phyloP scores from a whole-genome alignment of 2,797 vertebrate genomes.

The Natrix natrix region DNA sequence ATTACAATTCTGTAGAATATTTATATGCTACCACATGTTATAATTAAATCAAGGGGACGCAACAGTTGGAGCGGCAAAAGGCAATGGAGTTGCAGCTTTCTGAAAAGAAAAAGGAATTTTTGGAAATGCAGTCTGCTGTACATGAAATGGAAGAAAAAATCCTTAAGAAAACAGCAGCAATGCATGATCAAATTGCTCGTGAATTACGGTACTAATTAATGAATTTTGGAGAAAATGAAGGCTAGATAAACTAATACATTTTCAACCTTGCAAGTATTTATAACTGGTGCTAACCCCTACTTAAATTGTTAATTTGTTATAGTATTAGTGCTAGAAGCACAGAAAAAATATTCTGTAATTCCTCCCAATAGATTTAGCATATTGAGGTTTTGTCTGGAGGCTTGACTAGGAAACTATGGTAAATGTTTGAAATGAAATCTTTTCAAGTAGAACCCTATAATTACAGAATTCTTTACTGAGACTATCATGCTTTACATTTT shows the following conservation, averaged over 20 bases:
- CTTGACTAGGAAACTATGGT: not conserved
- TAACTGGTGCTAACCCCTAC: not conserved
- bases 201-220: not conserved
- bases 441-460: not conserved
- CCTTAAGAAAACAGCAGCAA: slow-evolving; percentile 28
- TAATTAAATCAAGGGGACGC: slow-evolving; percentile 34
- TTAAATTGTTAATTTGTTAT: not conserved
- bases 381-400: not conserved
- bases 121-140: slow-evolving; percentile 39
- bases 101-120: slow-evolving; percentile 37
- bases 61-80: slow-evolving; percentile 36
- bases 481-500: not conserved
- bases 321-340: not conserved
- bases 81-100: slow-evolving; percentile 1
- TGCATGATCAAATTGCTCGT: slow-evolving; percentile 13
- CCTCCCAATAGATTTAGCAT: not conserved
- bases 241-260: not conserved
- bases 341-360: not conserved
- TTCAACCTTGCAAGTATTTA: not conserved
- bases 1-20: not conserved
- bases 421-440: not conserved
- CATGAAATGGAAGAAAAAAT: slow-evolving; percentile 36
- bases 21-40: slow-evolving; percentile 4
- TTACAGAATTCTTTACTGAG: not conserved
- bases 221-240: slow-evolving; percentile 9